Evolutionary conservation across 2,113 vertebrate species (phyloP).

Genomic region (Corythornis vintsioides): DNA sequence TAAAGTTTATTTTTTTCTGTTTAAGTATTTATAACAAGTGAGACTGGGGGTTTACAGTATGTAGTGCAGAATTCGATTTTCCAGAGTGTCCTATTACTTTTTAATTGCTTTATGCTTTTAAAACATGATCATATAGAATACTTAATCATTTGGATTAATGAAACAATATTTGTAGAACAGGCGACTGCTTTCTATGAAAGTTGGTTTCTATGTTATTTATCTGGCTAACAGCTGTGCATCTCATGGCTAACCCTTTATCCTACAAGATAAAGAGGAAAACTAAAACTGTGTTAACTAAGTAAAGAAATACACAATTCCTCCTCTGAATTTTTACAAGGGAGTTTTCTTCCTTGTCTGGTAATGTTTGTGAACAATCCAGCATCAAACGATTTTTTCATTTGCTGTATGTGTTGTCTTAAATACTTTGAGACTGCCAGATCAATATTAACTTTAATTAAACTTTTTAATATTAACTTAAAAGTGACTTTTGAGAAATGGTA

Average conservation of each 20-base stretch:
- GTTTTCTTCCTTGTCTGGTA: background rate
- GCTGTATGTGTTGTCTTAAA: background rate
- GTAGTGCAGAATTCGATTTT: slow-evolving; percentile 8
- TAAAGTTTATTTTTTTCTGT: slow-evolving; percentile 56
- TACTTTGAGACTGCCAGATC: too few relatives aligned
- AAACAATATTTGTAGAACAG: background rate
- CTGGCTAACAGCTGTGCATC: background rate
- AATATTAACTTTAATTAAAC: slow-evolving; percentile 26
- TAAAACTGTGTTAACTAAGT: background rate
- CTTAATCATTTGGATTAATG: slow-evolving; percentile 35
- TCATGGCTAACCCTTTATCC: background rate
- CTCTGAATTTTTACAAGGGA: background rate
- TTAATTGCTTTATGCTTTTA: slow-evolving; percentile 52
- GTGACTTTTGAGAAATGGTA: slow-evolving; percentile 11
- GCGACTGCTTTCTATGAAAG: background rate
- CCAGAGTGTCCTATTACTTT: slow-evolving; percentile 11
- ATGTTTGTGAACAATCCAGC: background rate
- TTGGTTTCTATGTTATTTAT: background rate
- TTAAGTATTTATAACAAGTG: slow-evolving; percentile 68
- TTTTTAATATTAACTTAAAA: slow-evolving; percentile 25
- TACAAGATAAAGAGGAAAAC: background rate
- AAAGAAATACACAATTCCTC: background rate
- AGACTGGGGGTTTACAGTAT: slow-evolving; percentile 40
- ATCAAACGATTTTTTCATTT: background rate
- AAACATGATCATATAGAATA: background rate